Conservation (phyloP, 2,888 invertebrate genomes). For the Capitulum mitella region DNA sequence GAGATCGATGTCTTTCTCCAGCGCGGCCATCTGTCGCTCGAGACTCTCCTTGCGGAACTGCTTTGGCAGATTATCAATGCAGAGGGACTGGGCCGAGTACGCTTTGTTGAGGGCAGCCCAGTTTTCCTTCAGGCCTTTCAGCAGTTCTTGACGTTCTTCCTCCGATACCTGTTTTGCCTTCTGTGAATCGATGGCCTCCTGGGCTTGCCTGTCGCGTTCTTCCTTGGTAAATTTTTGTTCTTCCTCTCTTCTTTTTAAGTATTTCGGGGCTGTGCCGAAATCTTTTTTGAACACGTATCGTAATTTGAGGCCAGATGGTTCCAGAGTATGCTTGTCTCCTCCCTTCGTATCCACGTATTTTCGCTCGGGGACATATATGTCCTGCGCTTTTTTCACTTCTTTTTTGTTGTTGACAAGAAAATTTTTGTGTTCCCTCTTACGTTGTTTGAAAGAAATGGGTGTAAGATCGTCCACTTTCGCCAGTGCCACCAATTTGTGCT, state of each 20-base stretch:
- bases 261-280: neutral
- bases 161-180: slow-evolving; percentile 1
- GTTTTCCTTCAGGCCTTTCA: slow-evolving; percentile 1
- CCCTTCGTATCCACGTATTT: neutral
- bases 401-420: neutral
- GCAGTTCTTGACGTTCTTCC: neutral
- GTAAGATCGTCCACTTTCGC: neutral
- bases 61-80: slow-evolving; percentile 1
- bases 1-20: slow-evolving; percentile 14
- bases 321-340: neutral
- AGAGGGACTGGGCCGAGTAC: neutral
- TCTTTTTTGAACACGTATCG: slow-evolving; percentile 9
- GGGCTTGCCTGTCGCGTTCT: neutral
- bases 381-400: neutral
- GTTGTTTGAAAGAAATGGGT: neutral
- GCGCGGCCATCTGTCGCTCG: neutral
- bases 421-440: neutral
- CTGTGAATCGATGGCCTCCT: neutral
- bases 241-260: neutral
- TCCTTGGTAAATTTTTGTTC: neutral
- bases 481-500: neutral
- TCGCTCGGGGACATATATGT: neutral
- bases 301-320: neutral
- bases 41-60: neutral
- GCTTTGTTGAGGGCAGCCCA: slow-evolving; percentile 20